Percentiles rank a stretch among this genome's conserved stretches.
Conservation (phyloP, 1,140 invertebrate species). For the Antheraea mylitta region DNA sequence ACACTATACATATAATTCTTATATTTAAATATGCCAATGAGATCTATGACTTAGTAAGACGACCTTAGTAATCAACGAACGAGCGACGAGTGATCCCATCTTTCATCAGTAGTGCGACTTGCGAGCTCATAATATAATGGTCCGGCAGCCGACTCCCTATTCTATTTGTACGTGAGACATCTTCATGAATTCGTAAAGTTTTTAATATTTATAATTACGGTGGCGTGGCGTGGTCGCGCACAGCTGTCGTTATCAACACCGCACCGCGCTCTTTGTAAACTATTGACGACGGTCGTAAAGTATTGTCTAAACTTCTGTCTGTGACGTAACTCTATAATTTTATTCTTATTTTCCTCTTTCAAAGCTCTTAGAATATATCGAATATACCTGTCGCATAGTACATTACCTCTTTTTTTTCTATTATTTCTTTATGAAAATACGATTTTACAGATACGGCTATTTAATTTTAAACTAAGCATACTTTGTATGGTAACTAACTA, state of each 20-base stretch:
- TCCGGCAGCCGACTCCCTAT: constrained; percentile 8
- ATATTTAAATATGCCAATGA: neutral
- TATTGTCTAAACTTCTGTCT: constrained; percentile 27
- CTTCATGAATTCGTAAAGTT: constrained; percentile 11
- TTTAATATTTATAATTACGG: constrained; percentile 28
- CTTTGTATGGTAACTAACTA: too few relatives aligned
- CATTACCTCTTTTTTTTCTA: too few relatives aligned
- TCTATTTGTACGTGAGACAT: constrained; percentile 25
- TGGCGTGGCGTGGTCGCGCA: constrained; percentile 4
- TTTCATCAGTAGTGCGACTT: constrained; percentile 9
- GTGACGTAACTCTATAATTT: neutral
- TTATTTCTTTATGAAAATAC: too few relatives aligned
- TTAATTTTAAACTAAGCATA: too few relatives aligned
- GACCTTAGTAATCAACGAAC: constrained; percentile 13
- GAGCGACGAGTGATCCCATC: constrained; percentile 16
- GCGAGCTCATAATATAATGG: constrained; percentile 6
- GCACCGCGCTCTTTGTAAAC: constrained; percentile 41
- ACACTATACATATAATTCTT: neutral
- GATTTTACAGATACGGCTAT: too few relatives aligned
- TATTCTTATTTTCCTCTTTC: neutral
- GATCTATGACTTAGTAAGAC: constrained; percentile 4
- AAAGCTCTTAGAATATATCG: neutral
- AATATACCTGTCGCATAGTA: neutral
- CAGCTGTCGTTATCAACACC: constrained; percentile 40
- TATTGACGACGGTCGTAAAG: constrained; percentile 55